Evolutionary conservation across 2,113 vertebrate genomes (phyloP).

Genomic region (Rhinogobius similis): DNA sequence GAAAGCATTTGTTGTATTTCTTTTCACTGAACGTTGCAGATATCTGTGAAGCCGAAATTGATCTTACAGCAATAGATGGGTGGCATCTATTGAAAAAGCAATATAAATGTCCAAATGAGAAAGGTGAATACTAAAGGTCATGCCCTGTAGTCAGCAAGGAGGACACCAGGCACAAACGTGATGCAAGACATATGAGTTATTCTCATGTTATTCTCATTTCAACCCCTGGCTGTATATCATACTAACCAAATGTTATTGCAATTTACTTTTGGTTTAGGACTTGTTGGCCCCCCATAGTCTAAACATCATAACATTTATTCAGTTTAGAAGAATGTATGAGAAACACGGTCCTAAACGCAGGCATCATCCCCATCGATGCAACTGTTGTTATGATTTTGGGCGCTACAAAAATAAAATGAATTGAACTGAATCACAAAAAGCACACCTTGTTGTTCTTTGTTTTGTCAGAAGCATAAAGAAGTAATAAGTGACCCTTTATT

Average conservation of each 20-base stretch:
- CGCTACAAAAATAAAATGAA: too few species aligned
- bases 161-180: neutral
- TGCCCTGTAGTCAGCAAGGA: neutral
- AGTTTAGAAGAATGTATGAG: too few species aligned
- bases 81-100: slow-evolving; percentile 6
- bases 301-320: too few species aligned
- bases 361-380: too few species aligned
- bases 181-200: neutral
- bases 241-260: neutral
- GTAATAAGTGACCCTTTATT: too few species aligned
- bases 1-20: slow-evolving; percentile 1
- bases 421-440: too few species aligned
- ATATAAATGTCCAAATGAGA: slow-evolving; percentile 6
- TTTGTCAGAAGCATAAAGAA: too few species aligned
- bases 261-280: neutral
- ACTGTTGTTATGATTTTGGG: too few species aligned
- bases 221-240: neutral
- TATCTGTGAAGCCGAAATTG: slow-evolving; percentile 16
- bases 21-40: neutral
- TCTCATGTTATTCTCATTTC: neutral
- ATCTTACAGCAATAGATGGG: slow-evolving; percentile 12
- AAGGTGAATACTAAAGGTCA: slow-evolving; percentile 13
- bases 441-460: too few species aligned
- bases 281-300: too few species aligned
- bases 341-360: too few species aligned